Evolutionary conservation across 2,113 vertebrate genomes (phyloP).

Genomic region (Gopherus flavomarginatus): DNA sequence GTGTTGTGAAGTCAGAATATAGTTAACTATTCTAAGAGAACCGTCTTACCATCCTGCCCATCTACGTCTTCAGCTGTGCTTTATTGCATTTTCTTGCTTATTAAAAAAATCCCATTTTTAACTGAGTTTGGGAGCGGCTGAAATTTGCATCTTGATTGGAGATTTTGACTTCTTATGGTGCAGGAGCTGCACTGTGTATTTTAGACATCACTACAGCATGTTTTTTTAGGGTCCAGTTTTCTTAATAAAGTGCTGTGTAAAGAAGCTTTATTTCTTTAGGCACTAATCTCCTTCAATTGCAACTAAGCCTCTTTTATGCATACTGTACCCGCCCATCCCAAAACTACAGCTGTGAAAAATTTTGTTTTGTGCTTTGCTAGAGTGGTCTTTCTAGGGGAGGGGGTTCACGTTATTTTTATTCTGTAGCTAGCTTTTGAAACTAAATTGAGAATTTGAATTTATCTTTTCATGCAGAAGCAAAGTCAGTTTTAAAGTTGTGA

Average conservation of each 20-base stretch:
- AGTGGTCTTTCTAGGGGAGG: rapidly evolving
- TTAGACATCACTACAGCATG: rapidly evolving
- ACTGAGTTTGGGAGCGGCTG: background rate
- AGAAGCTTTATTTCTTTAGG: rapidly evolving
- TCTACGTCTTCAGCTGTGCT: background rate
- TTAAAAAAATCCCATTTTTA: background rate
- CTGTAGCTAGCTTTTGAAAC: background rate
- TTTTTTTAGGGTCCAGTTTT: background rate
- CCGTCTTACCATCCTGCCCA: background rate
- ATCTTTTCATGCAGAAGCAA: background rate
- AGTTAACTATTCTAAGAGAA: background rate
- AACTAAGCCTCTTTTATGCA: rapidly evolving
- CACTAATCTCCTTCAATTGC: background rate
- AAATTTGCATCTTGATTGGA: background rate
- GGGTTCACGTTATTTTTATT: rapidly evolving
- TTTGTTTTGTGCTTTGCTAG: rapidly evolving
- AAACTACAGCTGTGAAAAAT: background rate
- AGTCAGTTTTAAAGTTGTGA: background rate
- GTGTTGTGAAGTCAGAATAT: background rate
- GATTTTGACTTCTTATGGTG: background rate
- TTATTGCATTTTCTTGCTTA: background rate
- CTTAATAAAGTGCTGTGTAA: background rate
- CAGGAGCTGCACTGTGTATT: background rate
- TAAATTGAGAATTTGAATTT: background rate
- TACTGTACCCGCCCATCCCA: background rate